These are phyloP conservation scores for Astropecten irregularis DNA, from an alignment of 53 echinoderm and acorn worm species.

Conservation along the genomic window DNA sequence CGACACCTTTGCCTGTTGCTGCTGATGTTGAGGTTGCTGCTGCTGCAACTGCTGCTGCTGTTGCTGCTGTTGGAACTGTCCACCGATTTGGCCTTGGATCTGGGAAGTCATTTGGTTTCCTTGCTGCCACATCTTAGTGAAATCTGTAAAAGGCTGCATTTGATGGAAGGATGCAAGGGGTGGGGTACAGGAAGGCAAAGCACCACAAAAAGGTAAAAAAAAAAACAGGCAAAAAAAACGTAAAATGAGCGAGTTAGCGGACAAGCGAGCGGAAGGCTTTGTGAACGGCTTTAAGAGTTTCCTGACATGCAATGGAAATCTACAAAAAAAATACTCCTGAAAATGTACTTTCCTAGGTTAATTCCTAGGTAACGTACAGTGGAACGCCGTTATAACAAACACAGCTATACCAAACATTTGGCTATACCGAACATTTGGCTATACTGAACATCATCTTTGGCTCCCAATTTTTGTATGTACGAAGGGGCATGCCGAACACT, in stretches of 20 bases:
- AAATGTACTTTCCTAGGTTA: no score
- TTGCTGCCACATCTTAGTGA: constrained; percentile 72
- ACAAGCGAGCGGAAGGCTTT: background rate
- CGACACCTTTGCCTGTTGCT: constrained; percentile 38
- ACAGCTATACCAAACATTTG: no score
- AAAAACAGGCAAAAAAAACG: background rate
- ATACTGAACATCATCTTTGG: no score
- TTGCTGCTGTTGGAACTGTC: constrained; percentile 49
- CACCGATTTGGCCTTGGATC: constrained; percentile 23
- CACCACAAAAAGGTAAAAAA: constrained; percentile 19
- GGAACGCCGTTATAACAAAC: no score
- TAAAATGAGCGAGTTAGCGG: constrained; percentile 32
- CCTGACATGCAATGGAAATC: constrained; percentile 48
- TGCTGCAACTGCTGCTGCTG: constrained; percentile 35
- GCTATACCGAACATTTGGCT: no score
- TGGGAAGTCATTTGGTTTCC: constrained; percentile 17
- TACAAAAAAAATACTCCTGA: no score
- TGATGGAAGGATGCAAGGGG: constrained; percentile 11
- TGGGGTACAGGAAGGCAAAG: background rate
- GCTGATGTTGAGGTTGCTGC: constrained; percentile 61
- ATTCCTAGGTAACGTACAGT: no score
- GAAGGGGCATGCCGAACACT: no score
- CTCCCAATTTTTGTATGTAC: no score
- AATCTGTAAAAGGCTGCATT: constrained; percentile 71
- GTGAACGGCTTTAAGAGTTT: no score